These are phyloP conservation scores for Phyllotis vaccarum DNA, from an alignment of 2,797 vertebrate species.

Conservation along the genomic window DNA sequence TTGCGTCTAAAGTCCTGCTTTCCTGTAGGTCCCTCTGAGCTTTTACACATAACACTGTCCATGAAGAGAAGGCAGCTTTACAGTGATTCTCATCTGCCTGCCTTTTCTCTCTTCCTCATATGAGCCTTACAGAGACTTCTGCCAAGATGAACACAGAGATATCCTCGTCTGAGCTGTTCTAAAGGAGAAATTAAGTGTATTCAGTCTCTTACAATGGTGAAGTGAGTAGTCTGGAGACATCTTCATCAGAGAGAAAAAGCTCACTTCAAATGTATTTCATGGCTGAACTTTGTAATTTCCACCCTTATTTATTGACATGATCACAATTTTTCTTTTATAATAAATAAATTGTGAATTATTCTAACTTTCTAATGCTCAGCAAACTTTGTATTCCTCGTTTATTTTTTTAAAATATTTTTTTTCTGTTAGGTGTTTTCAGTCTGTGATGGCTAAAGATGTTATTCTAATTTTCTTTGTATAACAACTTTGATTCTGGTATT, in stretches of 20 bases:
- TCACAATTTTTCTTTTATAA: neutral
- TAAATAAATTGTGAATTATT: conserved; percentile 30
- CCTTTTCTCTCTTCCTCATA: neutral
- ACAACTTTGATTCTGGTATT: conserved; percentile 48
- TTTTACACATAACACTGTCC: neutral
- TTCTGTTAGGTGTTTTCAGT: conserved; percentile 29
- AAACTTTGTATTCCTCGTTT: neutral
- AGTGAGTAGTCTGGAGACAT: neutral
- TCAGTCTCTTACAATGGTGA: neutral
- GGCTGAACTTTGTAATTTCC: conserved; percentile 41
- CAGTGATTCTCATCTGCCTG: neutral
- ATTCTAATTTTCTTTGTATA: conserved; percentile 24
- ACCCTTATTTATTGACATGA: neutral
- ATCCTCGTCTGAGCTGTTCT: neutral
- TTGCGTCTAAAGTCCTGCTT: neutral
- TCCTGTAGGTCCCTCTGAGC: neutral
- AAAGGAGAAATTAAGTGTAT: neutral
- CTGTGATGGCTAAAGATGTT: neutral
- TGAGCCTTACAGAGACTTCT: neutral
- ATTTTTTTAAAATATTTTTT: neutral
- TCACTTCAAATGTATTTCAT: conserved; percentile 20
- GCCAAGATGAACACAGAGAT: neutral
- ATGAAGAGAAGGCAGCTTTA: neutral
- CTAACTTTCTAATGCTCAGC: conserved; percentile 9
- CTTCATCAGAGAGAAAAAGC: neutral